A percentile compares a stretch with the other conserved stretches of the same genome.
Evolutionary conservation across 2,113 vertebrate species (phyloP).

Genomic region (Ceyx margarethae): DNA sequence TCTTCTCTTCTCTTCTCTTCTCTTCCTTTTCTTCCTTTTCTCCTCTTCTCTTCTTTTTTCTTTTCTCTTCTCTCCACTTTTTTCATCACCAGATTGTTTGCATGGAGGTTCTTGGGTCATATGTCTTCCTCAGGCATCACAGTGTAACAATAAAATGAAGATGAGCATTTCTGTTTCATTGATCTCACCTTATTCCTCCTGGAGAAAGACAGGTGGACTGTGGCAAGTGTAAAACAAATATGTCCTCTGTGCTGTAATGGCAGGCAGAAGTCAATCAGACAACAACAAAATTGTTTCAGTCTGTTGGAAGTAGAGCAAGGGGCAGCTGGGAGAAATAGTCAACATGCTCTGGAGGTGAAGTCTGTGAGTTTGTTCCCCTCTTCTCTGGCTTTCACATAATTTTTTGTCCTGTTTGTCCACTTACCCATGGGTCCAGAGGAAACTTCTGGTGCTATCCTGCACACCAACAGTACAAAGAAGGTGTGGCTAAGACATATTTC

Average conservation of each 20-base stretch:
- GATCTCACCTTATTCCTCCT: not conserved
- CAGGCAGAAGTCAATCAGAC: not conserved
- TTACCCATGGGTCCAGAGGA: not conserved
- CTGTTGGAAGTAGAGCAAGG: not conserved
- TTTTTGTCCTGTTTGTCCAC: not conserved
- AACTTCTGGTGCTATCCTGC: conserved; percentile 5
- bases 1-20: no score
- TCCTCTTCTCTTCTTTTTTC: no score
- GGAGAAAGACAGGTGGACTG: not conserved
- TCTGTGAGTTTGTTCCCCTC: not conserved
- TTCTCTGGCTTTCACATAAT: not conserved
- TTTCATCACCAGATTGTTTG: not conserved
- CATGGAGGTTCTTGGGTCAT: not conserved
- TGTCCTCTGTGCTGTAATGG: not conserved
- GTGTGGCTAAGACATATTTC: conserved; percentile 26
- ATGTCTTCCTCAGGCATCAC: not conserved
- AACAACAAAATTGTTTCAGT: not conserved
- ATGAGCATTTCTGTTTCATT: not conserved
- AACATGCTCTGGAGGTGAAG: not conserved
- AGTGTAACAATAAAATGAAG: not conserved
- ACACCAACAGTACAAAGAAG: not conserved
- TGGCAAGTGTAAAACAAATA: not conserved
- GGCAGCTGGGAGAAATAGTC: not conserved
- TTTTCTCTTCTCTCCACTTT: no score
- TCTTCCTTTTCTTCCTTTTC: no score